These are phyloP conservation scores for Salmo trutta DNA, from an alignment of 2,797 vertebrate genomes.

Conservation along the genomic window DNA sequence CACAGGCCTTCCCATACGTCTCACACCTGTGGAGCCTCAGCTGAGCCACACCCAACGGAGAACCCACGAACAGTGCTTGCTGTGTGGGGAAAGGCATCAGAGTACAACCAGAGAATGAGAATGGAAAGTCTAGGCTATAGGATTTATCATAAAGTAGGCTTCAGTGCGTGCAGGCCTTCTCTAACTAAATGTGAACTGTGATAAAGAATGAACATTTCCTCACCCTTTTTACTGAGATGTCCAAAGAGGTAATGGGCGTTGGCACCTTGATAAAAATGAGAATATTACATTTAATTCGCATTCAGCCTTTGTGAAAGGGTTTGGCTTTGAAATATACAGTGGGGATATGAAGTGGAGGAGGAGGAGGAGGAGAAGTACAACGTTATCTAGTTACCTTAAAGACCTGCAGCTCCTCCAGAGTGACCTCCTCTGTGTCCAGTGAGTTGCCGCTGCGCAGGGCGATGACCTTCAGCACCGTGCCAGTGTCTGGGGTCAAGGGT, in stretches of 20 bases:
- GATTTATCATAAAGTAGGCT: background rate
- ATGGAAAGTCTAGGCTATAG: background rate
- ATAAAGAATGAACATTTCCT: conserved; percentile 43
- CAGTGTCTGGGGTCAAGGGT: conserved; percentile 74
- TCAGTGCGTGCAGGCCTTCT: background rate
- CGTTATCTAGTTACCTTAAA: conserved; percentile 84
- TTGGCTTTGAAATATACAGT: background rate
- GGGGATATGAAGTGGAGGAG: background rate
- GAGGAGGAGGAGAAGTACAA: background rate
- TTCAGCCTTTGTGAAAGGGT: background rate
- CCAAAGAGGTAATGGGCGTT: conserved; percentile 87
- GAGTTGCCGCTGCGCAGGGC: conserved; percentile 75
- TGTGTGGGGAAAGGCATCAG: conserved; percentile 46
- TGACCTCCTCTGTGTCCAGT: conserved; percentile 79
- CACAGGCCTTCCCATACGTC: conserved; percentile 88
- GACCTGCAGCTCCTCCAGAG: conserved; percentile 91
- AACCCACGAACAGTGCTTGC: conserved; percentile 89
- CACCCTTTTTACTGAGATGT: conserved; percentile 95
- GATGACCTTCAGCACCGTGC: conserved; percentile 88
- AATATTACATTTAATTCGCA: background rate
- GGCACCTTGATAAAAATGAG: conserved; percentile 72
- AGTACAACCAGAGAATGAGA: background rate
- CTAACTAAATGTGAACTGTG: background rate
- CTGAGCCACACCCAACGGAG: conserved; percentile 81
- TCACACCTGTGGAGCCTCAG: conserved; percentile 88